Percentiles rank a stretch among this genome's conserved stretches.
These are phyloP conservation scores for Drosophila eohydei DNA, from an alignment of 2,888 invertebrate species.

Conservation along the genomic window DNA sequence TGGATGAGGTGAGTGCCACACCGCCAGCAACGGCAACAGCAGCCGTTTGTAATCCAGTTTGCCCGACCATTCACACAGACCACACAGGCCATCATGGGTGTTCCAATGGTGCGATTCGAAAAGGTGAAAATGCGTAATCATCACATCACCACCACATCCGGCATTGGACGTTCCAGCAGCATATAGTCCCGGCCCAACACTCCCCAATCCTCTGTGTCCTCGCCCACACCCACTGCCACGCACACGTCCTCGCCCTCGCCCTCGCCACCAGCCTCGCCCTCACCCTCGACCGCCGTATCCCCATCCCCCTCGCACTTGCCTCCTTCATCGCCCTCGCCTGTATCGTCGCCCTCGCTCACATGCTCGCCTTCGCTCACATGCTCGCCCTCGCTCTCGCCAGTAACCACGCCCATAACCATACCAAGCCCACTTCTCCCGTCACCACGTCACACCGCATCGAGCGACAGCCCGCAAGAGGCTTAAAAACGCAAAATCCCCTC, in stretches of 20 bases:
- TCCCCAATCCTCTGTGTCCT: background rate
- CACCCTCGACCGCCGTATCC: background rate
- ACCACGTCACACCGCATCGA: background rate
- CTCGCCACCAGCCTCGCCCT: background rate
- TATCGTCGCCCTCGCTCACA: background rate
- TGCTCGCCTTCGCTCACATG: background rate
- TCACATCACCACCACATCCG: constrained; percentile 84
- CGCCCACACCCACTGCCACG: background rate
- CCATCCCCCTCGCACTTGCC: background rate
- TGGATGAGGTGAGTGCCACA: constrained; percentile 81
- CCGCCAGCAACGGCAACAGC: constrained; percentile 52
- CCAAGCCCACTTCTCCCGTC: background rate
- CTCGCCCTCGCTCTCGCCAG: constrained; percentile 3
- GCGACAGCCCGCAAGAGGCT: background rate
- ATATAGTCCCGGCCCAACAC: constrained; percentile 66
- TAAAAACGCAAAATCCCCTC: background rate
- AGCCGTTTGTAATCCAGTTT: constrained; percentile 37
- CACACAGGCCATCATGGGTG: constrained; percentile 29
- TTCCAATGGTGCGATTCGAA: constrained; percentile 66
- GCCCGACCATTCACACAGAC: constrained; percentile 60
- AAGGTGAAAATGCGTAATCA: constrained; percentile 57
- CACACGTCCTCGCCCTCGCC: background rate
- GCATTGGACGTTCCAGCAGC: constrained; percentile 84
- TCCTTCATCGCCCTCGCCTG: background rate
- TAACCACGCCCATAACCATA: background rate